Base-by-base conservation (phyloP, 2,888 invertebrate genomes). In the Helicoverpa assulta region DNA sequence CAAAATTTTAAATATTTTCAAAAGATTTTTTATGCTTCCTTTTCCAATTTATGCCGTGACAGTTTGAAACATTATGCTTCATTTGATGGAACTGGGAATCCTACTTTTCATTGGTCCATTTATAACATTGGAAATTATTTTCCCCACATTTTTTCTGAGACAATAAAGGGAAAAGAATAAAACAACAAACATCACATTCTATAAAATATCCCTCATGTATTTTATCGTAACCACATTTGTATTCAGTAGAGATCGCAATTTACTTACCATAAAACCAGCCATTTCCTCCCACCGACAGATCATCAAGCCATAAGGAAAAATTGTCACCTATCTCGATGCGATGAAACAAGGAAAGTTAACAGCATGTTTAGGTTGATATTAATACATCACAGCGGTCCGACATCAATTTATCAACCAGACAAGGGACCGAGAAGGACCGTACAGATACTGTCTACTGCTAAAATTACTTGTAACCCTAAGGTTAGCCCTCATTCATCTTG, bases 391-490 rank as follows among this genome's bases (percentile, higher is more conserved):
- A 59, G 80, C 78, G 79, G 86, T 76, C 70, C 83, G 89, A 88
- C 89, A 85, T 88, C 90, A 88, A 91, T 91, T 91, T 90, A 91
- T 91, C 91, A 91, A 86, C 80, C 57, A 80, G 91, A 91, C 90
- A 89, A 85, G 90, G 90, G 90, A 81, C 81, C 47, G 66, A 73
- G 70, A 21, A 70, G 67, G 75, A 70, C 81, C 76, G 81, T 52
- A 56, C 60, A 71, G 85, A 86, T 82, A 84, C 82, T 81, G 83
- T 83, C 81, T 76, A 70, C 58, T 58, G 63, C 40, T 80, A 61
- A 81, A 83, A 89, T 91, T 90, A 89, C 90, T 88, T 85, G 86
- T 86, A 85, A 89, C 88, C 89, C 78, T 72, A 76, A 87, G 86
- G 85, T 86, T 83, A 80, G 73, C 76, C 72, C 81, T 76, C 85